phyloP scores from a whole-genome alignment of 2,888 invertebrate species.

The Listrodromus nycthemerus region DNA sequence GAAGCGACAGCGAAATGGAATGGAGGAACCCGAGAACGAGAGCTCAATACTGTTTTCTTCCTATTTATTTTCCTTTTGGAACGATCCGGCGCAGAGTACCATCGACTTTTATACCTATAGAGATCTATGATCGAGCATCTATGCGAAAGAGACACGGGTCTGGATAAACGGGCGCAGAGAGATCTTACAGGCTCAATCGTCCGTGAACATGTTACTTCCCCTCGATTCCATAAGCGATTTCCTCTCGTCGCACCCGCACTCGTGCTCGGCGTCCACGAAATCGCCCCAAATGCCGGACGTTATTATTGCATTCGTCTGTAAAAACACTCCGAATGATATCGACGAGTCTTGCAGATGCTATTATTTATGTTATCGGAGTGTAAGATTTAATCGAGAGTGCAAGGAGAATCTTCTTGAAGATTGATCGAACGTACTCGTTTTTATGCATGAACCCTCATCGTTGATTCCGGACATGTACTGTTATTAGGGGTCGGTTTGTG shows the following conservation, averaged over 20 bases:
- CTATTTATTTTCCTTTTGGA: constrained; percentile 41
- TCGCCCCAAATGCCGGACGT: background rate
- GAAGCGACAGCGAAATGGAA: background rate
- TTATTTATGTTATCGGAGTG: background rate
- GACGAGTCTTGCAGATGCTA: background rate
- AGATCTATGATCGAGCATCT: constrained; percentile 24
- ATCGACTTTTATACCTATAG: constrained; percentile 26
- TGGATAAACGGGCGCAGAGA: constrained; percentile 59
- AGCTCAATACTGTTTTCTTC: constrained; percentile 19
- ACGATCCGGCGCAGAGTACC: constrained; percentile 7
- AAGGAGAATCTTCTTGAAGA: too few relatives aligned
- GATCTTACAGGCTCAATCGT: constrained; percentile 61
- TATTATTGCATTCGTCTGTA: background rate
- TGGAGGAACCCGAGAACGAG: background rate
- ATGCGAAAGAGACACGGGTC: constrained; percentile 48
- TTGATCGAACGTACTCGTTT: too few relatives aligned
- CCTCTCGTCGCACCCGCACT: constrained; percentile 20
- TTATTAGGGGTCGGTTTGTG: too few relatives aligned
- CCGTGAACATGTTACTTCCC: constrained; percentile 59
- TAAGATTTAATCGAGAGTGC: too few relatives aligned
- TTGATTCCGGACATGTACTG: too few relatives aligned
- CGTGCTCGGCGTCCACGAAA: constrained; percentile 8
- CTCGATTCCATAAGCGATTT: constrained; percentile 61
- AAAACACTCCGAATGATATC: background rate
- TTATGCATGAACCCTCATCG: too few relatives aligned